Base-by-base conservation (phyloP, 2,888 invertebrate genomes). In the Coelopa pilipes region DNA sequence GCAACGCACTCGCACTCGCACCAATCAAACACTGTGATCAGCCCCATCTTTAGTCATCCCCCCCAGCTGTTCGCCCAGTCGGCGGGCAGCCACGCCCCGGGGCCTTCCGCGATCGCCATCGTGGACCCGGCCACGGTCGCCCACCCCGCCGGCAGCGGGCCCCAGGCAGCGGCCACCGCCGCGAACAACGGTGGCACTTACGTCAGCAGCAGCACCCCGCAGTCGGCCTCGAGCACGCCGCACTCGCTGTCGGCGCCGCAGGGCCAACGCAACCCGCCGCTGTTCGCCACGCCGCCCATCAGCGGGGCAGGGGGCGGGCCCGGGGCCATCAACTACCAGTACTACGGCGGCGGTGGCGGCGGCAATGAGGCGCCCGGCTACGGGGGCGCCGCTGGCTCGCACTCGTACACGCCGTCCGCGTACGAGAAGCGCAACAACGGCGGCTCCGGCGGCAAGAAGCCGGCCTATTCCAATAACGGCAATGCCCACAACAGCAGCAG, bases 191-290 rank as follows among this genome's bases (percentile, higher is more conserved):
- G 75, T 59, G 69, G 77, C 68, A 75, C 76, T 47, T 71, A 71
- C 55, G 55, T 65, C 10, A 47, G 77, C 72, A 83, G 81, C 73
- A 82, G 74, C 24, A 76, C 83, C 3, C 85, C 87, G 1, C 88
- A 88, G 72, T 88, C 88, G 49, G 86, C 87, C 24, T 87, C 88
- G 7, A 86, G 86, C 71, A 88, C 88, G n/a, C 88, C 88, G 24
- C 82, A 84, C 71, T 83, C 84, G 10, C 75, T 82, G 63, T 73
- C 79, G 65, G 77, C 81, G 34, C 76, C 78, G 70, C 34, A 34
- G 34, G 7, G 7, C 7, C 82, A 82, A 47, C 81, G 82, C 15
- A 86, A 87, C 80, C 85, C 86, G 21, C 86, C 88, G 46, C 78
- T 88, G 50, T 88, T 88, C 73, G 84, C 88, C 73, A 88, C 88